These are phyloP conservation scores for Gallinago paraguaiae DNA, from an alignment of 2,113 vertebrate species.

Conservation along the genomic window DNA sequence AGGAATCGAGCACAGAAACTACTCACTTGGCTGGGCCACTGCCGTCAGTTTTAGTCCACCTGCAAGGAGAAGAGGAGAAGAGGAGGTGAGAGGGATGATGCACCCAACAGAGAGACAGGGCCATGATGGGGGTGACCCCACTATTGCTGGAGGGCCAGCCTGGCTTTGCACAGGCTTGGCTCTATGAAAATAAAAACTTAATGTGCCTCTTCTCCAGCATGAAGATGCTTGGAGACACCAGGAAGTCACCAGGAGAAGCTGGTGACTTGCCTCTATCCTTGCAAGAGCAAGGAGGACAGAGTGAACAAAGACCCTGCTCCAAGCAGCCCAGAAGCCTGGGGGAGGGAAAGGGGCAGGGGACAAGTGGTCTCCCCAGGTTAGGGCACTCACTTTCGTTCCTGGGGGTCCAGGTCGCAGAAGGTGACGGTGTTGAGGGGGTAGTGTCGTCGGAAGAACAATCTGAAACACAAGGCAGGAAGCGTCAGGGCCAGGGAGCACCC, in stretches of 20 bases:
- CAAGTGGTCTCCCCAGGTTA: background rate
- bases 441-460: slow-evolving; percentile 95
- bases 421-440: slow-evolving; percentile 93
- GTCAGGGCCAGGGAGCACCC: background rate
- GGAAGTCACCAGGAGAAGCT: background rate
- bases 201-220: background rate
- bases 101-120: background rate
- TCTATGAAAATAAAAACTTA: background rate
- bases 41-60: slow-evolving; percentile 64
- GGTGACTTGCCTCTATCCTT: background rate
- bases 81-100: background rate
- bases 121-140: background rate
- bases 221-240: background rate
- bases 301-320: background rate
- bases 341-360: background rate
- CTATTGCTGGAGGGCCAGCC: background rate
- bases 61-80: slow-evolving; percentile 26
- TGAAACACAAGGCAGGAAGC: slow-evolving; percentile 50
- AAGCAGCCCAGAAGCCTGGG: background rate
- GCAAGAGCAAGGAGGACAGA: background rate
- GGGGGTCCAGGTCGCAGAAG: slow-evolving; percentile 94
- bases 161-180: background rate
- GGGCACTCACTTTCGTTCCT: slow-evolving; percentile 93
- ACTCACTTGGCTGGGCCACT: slow-evolving; percentile 61
- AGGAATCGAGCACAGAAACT: background rate